phyloP scores from a whole-genome alignment of 2,888 invertebrate species.

The Abrostola triplasia region DNA sequence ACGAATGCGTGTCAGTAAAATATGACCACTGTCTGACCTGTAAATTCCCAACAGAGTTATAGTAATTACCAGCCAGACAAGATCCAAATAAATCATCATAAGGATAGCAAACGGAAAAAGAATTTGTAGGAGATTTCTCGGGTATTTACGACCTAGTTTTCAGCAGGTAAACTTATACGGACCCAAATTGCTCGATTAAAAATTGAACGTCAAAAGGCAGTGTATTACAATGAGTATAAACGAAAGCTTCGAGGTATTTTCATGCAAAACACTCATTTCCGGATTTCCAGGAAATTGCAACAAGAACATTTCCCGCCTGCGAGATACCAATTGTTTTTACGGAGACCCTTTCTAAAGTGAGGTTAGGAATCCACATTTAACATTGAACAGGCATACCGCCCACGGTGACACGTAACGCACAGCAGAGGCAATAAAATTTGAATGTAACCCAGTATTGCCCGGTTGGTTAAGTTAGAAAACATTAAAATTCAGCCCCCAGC shows the following conservation, averaged over 20 bases:
- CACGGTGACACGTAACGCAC: constrained; percentile 14
- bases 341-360: constrained; percentile 26
- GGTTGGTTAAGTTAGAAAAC: constrained; percentile 43
- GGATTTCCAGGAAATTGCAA: constrained; percentile 33
- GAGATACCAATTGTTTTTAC: constrained; percentile 44
- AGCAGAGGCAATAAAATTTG: constrained; percentile 39
- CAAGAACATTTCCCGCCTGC: constrained; percentile 27
- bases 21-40: constrained; percentile 45
- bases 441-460: constrained; percentile 44
- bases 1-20: constrained; percentile 41
- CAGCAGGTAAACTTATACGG: too few relatives aligned
- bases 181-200: too few relatives aligned
- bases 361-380: constrained; percentile 19
- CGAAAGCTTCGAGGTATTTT: constrained; percentile 18
- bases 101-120: constrained; percentile 58
- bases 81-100: constrained; percentile 60
- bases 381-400: constrained; percentile 8
- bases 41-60: constrained; percentile 49
- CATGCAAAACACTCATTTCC: constrained; percentile 34
- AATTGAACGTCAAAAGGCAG: constrained; percentile 1
- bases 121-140: constrained; percentile 25
- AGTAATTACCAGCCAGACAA: constrained; percentile 63
- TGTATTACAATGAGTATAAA: constrained; percentile 11
- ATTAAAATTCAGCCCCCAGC: constrained; percentile 53
- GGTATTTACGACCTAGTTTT: not conserved